These are phyloP conservation scores for Stegophylla sp. DNA, from an alignment of 2,888 invertebrate genomes.

Conservation along the genomic window DNA sequence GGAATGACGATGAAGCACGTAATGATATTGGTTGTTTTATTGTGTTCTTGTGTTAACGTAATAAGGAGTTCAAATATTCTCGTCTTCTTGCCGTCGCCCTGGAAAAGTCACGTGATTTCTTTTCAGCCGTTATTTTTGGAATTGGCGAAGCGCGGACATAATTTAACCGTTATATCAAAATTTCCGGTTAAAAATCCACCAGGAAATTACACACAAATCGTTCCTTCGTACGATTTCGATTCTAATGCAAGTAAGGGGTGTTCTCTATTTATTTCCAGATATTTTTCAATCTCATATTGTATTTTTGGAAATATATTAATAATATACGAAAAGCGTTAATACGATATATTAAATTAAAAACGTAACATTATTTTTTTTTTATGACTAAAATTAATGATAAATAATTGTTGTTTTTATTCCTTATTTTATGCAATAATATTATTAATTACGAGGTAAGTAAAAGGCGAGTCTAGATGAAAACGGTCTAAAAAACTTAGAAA, in stretches of 20 bases:
- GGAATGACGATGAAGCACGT: conserved; percentile 20
- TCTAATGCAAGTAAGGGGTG: background rate
- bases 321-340: too few species aligned
- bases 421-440: too few species aligned
- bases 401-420: too few species aligned
- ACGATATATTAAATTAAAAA: too few species aligned
- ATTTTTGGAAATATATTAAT: too few species aligned
- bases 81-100: conserved; percentile 41
- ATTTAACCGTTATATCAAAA: conserved; percentile 40
- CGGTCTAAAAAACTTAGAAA: too few species aligned
- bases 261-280: too few species aligned
- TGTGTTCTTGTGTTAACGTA: background rate
- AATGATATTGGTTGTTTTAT: background rate
- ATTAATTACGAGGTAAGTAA: too few species aligned
- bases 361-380: too few species aligned
- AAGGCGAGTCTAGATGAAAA: too few species aligned
- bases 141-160: conserved; percentile 46
- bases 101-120: conserved; percentile 42
- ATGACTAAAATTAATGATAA: too few species aligned
- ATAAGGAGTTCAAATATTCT: conserved; percentile 39
- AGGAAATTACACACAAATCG: conserved; percentile 21
- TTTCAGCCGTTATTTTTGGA: conserved; percentile 49
- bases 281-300: too few species aligned
- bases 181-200: conserved; percentile 26
- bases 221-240: conserved; percentile 25